phyloP scores from a whole-genome alignment of 2,888 invertebrate species.

The Malthinus flaveolus region DNA sequence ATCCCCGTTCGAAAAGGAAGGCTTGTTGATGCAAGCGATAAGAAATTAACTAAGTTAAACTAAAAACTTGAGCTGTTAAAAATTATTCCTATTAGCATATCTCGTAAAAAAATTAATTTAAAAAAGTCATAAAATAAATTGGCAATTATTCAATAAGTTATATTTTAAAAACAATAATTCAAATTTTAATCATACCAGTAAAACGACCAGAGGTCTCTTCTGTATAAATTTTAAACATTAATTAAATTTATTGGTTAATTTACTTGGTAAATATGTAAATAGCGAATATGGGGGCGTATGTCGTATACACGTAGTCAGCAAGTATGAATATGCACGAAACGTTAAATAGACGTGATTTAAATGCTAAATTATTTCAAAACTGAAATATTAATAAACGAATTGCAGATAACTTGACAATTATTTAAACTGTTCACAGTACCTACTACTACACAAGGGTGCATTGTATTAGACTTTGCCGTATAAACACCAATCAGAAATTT shows the following conservation, averaged over 20 bases:
- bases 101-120: neutral
- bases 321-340: constrained; percentile 31
- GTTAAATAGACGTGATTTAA: constrained; percentile 31
- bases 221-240: constrained; percentile 22
- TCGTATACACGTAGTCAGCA: constrained; percentile 23
- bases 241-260: constrained; percentile 32
- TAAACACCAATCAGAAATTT: no score
- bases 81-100: constrained; percentile 1
- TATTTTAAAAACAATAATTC: constrained; percentile 12
- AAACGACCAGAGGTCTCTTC: constrained; percentile 9
- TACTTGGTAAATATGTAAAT: constrained; percentile 30
- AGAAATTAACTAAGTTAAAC: no score
- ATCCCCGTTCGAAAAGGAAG: no score
- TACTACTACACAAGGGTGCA: no score
- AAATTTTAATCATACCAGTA: constrained; percentile 14
- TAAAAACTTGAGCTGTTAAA: no score
- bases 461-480: no score
- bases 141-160: constrained; percentile 1
- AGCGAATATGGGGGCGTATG: constrained; percentile 28
- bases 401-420: constrained; percentile 22
- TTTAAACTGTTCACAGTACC: no score
- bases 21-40: no score
- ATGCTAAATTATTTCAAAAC: constrained; percentile 30
- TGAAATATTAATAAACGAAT: constrained; percentile 33
- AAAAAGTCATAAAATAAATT: neutral